phyloP scores from a whole-genome alignment of 2,797 vertebrate species.

The Chanos chanos region DNA sequence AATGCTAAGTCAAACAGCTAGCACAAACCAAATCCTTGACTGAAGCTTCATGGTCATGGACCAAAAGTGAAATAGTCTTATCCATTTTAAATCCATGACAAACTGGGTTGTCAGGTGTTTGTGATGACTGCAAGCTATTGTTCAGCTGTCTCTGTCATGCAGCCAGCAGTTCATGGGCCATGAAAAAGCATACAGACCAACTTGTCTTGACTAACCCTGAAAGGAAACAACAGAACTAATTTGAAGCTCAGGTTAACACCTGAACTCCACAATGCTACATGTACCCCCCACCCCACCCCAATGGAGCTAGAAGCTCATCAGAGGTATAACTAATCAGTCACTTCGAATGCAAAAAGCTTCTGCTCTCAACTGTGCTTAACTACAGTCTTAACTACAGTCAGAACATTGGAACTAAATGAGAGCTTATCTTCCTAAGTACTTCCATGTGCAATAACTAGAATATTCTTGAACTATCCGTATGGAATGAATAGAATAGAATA shows the following conservation, averaged over 20 bases:
- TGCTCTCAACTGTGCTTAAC: no score
- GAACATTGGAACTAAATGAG: no score
- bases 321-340: no score
- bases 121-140: not conserved
- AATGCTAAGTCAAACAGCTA: not conserved
- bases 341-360: no score
- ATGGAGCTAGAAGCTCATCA: no score
- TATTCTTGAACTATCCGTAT: no score
- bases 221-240: not conserved
- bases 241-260: not conserved
- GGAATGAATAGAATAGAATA: no score
- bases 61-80: not conserved
- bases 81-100: not conserved
- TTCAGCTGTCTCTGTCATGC: not conserved
- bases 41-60: not conserved
- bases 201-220: slow-evolving; percentile 2
- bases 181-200: not conserved
- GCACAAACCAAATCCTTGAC: not conserved
- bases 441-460: no score
- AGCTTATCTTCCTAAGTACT: no score
- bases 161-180: not conserved
- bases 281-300: no score
- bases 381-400: no score
- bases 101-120: slow-evolving; percentile 3
- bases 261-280: not conserved